Base-by-base conservation (phyloP, 1,140 invertebrate species). In the Drosophila baimaii region DNA sequence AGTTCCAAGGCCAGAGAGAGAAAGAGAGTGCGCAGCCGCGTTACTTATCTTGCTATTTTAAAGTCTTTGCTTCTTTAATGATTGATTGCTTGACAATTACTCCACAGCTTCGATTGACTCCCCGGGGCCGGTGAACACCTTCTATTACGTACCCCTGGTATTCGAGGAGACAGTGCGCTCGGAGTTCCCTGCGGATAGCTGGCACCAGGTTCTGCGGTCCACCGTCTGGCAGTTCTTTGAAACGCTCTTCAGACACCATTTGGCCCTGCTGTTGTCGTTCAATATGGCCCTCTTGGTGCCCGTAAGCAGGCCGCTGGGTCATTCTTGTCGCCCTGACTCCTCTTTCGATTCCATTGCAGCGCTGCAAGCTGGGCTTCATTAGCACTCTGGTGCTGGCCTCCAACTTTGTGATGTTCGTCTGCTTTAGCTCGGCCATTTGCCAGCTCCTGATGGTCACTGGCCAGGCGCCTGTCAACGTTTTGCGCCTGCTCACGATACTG, bases 201-300 rank as follows among this genome's bases (percentile, higher is more conserved):
- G 83, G 44, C 74, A 84, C 8, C 13, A 31, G 8, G 63, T 86
- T 2, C 39, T 84, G 9, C 43, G 46, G n/a, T 58, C 73, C 7
- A 25, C 55, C 25, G 70, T 17, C 3, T 84, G 81, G 81, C 49
- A 46, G 5, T 78, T 81, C 47, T 63, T 84, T 12, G 81, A 84
- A 56, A 49, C 74, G 15, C 68, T 84, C 21, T 84, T 81, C 29
- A 54, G 56, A n/a, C 82, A 84, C 52, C 82, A 84, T 49, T 55
- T 84, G 63, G 82, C 56, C 1, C 44, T 84, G 13, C n/a, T 84
- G 43, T 23, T 81, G 51, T 83, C 81, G 0, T 84, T 86, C 37
- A 35, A 58, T 39, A 27, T 86, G 13, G 59, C 73, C 9, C 21
- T 86, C 9, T 2, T 77, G 13, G 81, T 84, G 9, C 74, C 81